Evolutionary conservation across 30 jellyfish, hydroid and myxozoan species (phyloP).

Genomic region (Nemopilema nomurai): DNA sequence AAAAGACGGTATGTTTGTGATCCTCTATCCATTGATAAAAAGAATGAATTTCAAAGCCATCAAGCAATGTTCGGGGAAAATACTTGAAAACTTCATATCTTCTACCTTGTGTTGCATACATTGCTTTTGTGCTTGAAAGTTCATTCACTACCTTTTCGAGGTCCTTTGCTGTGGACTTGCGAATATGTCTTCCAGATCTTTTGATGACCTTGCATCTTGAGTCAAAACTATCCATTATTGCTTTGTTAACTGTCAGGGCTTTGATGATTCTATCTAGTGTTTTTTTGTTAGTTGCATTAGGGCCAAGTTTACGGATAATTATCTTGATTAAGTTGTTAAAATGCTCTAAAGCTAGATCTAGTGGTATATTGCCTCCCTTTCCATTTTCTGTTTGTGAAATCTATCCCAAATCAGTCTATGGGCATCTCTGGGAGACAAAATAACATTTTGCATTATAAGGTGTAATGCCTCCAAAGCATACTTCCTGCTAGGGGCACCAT

Average conservation of each 20-base stretch:
- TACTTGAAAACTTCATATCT: too few relatives aligned
- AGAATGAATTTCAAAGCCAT: not conserved
- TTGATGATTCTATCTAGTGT: constrained; percentile 24
- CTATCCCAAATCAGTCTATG: constrained; percentile 27
- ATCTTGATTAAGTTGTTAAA: constrained; percentile 3
- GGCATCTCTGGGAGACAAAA: constrained; percentile 41
- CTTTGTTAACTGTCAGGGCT: constrained; percentile 13
- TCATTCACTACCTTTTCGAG: constrained; percentile 28
- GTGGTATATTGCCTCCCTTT: constrained; percentile 33
- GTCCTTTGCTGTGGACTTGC: not conserved
- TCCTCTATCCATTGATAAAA: not conserved
- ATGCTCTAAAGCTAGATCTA: constrained; percentile 42
- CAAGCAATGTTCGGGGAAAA: not conserved
- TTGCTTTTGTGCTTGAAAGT: not conserved
- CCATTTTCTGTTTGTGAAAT: constrained; percentile 17
- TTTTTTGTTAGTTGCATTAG: not conserved
- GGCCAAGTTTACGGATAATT: constrained; percentile 27
- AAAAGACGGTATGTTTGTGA: not conserved
- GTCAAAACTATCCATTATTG: constrained; percentile 18
- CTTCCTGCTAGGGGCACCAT: constrained; percentile 24
- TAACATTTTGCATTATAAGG: constrained; percentile 10
- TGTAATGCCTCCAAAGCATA: constrained; percentile 24
- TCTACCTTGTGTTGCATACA: not conserved
- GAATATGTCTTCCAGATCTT: constrained; percentile 31
- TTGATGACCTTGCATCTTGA: not conserved